Base-by-base conservation (phyloP, 2,797 vertebrate genomes). In the Apogon hyalosoma region DNA sequence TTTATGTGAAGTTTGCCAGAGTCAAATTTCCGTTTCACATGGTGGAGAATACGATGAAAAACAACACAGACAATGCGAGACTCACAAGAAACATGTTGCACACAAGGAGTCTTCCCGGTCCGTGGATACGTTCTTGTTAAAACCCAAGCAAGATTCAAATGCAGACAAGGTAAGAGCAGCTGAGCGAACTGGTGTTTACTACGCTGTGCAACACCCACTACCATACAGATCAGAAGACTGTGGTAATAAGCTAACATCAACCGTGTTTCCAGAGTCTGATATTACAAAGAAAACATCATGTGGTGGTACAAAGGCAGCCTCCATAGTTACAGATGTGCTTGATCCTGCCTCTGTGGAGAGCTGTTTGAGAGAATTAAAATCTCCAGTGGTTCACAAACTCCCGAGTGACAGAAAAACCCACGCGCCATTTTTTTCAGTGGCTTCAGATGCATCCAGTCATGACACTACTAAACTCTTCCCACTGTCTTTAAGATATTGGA, bases 321-420 rank as follows among this genome's bases (percentile, higher is more conserved):
- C 47, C 38, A 63, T 46, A 15, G 41, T 54, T 16, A 45, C 49
- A 53, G 28, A 33, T 53, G 41, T 54, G 36, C 49, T 63, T 45
- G 40, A 39, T 6, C 50, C 61, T 51, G 47, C 47, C 14, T 52
- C 39, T 50, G 40, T 53, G 48, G 61, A 46, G 52, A 50, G 3
- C 36, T 46, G n/a, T 58, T 46, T 58, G 42, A 58, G 42, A 31
- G 55, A 56, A 13, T 42, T 56, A 56, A 43, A 58, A 58, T 45
- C 10, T 2, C 24, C 40, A 33, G 4, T 45, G 55, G 41, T 58
- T 45, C 9, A 58, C 11, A n/a, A n/a, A n/a, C 33, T 54, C 51
- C 6, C 15, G 38, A 36, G 42, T 46, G 41, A 45, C 2, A 57
- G 45, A 47, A 38, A 10, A 7, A 7, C 12, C 4, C 12, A 55